These are phyloP conservation scores for Serripes groenlandicus DNA, from an alignment of 2,888 invertebrate species.

Conservation along the genomic window DNA sequence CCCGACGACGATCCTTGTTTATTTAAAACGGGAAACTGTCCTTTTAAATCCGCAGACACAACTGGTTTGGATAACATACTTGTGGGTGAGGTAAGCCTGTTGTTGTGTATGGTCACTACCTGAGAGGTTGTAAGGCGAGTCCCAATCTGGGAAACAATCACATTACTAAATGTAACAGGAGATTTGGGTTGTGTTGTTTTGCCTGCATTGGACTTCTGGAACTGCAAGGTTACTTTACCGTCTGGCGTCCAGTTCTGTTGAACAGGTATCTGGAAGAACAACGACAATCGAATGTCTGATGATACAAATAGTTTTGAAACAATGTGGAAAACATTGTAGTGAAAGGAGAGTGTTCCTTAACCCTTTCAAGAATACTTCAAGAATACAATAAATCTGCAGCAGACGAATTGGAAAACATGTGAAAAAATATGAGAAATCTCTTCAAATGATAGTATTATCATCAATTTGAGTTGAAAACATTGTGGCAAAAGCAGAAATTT, in stretches of 20 bases:
- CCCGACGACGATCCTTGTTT: not conserved
- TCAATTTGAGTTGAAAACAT: too few relatives aligned
- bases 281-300: not conserved
- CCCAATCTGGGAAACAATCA: not conserved
- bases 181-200: slow-evolving; percentile 28
- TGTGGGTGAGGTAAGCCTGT: slow-evolving; percentile 21
- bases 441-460: too few relatives aligned
- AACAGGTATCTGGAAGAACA: slow-evolving; percentile 38
- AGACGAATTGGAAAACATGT: too few relatives aligned
- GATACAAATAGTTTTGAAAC: not conserved
- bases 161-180: slow-evolving; percentile 18
- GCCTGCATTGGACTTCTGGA: slow-evolving; percentile 19
- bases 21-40: slow-evolving; percentile 1
- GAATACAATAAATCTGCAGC: too few relatives aligned
- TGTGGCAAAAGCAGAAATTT: too few relatives aligned
- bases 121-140: slow-evolving; percentile 39
- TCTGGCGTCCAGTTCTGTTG: slow-evolving; percentile 50
- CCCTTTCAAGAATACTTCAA: too few relatives aligned
- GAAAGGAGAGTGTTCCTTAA: too few relatives aligned
- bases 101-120: slow-evolving; percentile 49
- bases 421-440: too few relatives aligned
- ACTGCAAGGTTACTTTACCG: slow-evolving; percentile 47
- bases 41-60: slow-evolving; percentile 11
- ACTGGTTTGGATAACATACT: slow-evolving; percentile 28
- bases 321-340: not conserved